Percentiles rank a stretch among this genome's conserved stretches.
Evolutionary conservation across 2,113 vertebrate genomes (phyloP).

Genomic region (Gymnogyps californianus): DNA sequence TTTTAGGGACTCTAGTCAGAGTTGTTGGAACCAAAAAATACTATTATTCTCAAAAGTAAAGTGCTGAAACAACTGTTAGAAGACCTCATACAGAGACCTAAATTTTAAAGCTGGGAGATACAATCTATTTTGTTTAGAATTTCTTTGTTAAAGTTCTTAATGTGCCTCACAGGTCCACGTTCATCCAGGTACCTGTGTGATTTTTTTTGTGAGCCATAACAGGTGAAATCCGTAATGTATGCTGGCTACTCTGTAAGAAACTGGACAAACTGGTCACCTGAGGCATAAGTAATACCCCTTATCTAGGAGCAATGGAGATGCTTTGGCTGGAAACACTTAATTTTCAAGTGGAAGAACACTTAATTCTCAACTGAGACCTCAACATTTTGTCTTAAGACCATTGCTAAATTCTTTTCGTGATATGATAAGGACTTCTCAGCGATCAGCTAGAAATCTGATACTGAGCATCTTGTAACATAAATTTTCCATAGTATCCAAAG

Average conservation of each 20-base stretch:
- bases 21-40: neutral
- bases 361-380: neutral
- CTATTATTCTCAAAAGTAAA: neutral
- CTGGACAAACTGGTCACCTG: neutral
- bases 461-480: neutral
- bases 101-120: neutral
- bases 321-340: neutral
- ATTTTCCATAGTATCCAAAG: neutral
- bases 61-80: neutral
- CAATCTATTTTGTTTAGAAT: neutral
- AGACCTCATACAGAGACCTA: neutral
- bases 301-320: neutral
- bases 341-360: neutral
- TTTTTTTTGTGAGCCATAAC: neutral
- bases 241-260: neutral
- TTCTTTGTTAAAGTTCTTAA: neutral
- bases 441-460: neutral
- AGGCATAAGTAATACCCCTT: neutral
- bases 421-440: neutral
- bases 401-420: neutral
- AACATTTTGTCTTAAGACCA: neutral
- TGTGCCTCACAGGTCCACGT: neutral
- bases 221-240: neutral
- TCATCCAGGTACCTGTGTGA: neutral
- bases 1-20: neutral